These are phyloP conservation scores for Propithecus coquereli DNA, from an alignment of 2,113 vertebrate genomes.

Conservation along the genomic window DNA sequence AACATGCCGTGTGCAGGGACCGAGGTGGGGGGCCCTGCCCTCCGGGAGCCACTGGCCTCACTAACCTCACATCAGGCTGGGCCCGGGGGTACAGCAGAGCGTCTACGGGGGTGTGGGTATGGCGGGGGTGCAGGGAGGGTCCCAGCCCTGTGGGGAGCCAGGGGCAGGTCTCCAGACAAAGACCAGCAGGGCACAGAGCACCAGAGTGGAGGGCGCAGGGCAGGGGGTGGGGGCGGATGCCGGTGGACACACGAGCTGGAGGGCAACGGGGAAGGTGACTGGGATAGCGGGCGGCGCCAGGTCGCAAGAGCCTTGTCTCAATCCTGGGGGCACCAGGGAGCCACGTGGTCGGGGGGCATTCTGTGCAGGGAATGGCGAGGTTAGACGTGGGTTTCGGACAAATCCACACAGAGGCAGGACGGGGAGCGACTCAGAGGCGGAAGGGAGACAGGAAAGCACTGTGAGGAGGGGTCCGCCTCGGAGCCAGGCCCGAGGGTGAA, in stretches of 20 bases:
- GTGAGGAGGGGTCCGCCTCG: neutral
- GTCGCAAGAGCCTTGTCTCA: neutral
- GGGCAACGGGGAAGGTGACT: accelerated
- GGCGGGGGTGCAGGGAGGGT: neutral
- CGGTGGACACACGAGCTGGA: neutral
- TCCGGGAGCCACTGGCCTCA: neutral
- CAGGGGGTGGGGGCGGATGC: neutral
- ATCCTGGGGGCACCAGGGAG: neutral
- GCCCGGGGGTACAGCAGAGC: neutral
- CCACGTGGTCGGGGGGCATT: neutral
- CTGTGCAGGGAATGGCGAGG: neutral
- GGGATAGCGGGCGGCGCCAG: neutral
- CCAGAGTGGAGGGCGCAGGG: neutral
- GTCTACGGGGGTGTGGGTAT: accelerated
- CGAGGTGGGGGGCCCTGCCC: neutral
- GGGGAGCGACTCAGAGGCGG: neutral
- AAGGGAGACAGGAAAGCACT: neutral
- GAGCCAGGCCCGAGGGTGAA: neutral
- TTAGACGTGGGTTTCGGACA: neutral
- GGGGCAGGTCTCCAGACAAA: neutral
- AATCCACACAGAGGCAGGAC: neutral
- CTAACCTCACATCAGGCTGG: neutral
- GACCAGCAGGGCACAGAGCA: neutral
- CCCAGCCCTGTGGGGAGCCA: too few species aligned
- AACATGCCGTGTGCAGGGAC: neutral